Percentiles rank a stretch among this genome's conserved stretches.
phyloP scores from a whole-genome alignment of 2,888 invertebrate genomes.

The Geophilus truncorum region DNA sequence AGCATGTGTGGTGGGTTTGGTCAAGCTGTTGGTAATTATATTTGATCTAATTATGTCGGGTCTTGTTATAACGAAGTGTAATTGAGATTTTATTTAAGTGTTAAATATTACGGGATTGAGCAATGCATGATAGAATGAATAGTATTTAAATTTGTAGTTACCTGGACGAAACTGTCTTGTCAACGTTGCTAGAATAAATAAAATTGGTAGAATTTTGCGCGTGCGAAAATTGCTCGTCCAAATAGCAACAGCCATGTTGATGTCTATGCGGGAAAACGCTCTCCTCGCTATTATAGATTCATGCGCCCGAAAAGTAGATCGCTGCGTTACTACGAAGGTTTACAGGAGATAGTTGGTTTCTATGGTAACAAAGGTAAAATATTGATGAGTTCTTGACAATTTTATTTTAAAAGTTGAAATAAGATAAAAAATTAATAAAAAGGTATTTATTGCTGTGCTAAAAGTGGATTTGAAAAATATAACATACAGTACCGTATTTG shows the following conservation, averaged over 20 bases:
- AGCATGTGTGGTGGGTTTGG: background rate
- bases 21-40: background rate
- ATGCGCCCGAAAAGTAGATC: background rate
- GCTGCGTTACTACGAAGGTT: background rate
- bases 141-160: background rate
- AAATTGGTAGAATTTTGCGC: background rate
- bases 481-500: too few species aligned
- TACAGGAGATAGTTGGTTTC: background rate
- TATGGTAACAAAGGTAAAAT: background rate
- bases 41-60: background rate
- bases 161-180: background rate
- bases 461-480: too few species aligned
- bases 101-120: background rate
- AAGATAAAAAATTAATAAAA: background rate
- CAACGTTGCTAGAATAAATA: background rate
- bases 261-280: slow-evolving; percentile 11
- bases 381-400: too few species aligned
- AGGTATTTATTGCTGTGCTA: background rate
- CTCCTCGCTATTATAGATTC: background rate
- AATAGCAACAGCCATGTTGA: background rate
- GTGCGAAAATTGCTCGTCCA: background rate
- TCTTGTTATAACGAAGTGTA: background rate
- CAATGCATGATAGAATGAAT: background rate
- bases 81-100: background rate
- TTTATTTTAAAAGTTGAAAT: background rate